These are phyloP conservation scores for Venustoraphidia nigricollis DNA, from an alignment of 2,888 invertebrate species.

Conservation along the genomic window DNA sequence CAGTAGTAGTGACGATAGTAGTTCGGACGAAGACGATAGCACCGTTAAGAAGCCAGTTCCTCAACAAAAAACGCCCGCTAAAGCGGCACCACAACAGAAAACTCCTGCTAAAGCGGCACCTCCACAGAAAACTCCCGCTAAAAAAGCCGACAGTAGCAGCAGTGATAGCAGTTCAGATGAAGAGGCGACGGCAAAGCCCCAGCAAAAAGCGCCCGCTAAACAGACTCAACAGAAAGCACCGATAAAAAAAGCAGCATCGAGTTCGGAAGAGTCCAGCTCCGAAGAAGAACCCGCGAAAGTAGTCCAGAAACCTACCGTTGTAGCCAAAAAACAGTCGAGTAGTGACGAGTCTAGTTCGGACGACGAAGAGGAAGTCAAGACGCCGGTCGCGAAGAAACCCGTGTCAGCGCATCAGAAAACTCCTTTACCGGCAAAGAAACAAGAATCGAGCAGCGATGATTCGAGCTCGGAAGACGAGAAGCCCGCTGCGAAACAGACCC, in stretches of 20 bases:
- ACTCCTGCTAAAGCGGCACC: conserved; percentile 13
- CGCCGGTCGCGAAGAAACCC: conserved; percentile 13
- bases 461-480: conserved; percentile 14
- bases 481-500: neutral
- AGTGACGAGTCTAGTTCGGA: conserved; percentile 26
- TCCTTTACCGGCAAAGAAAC: conserved; percentile 6
- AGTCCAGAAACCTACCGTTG: conserved; percentile 7
- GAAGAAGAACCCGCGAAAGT: conserved; percentile 13
- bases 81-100: conserved; percentile 10
- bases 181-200: conserved; percentile 11
- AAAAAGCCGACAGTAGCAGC: conserved; percentile 10
- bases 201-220: neutral
- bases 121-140: conserved; percentile 11
- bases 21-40: conserved; percentile 34
- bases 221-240: conserved; percentile 1
- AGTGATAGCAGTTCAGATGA: conserved; percentile 16
- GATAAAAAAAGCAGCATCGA: neutral
- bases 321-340: conserved; percentile 22
- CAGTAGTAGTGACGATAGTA: conserved; percentile 28
- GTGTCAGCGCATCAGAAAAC: conserved; percentile 1
- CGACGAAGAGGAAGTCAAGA: conserved; percentile 8
- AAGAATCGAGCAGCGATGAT: conserved; percentile 16
- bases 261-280: conserved; percentile 2
- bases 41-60: neutral
- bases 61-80: conserved; percentile 8